These are phyloP conservation scores for Nomada hirtipes DNA, from an alignment of 2,888 invertebrate species.

Conservation along the genomic window DNA sequence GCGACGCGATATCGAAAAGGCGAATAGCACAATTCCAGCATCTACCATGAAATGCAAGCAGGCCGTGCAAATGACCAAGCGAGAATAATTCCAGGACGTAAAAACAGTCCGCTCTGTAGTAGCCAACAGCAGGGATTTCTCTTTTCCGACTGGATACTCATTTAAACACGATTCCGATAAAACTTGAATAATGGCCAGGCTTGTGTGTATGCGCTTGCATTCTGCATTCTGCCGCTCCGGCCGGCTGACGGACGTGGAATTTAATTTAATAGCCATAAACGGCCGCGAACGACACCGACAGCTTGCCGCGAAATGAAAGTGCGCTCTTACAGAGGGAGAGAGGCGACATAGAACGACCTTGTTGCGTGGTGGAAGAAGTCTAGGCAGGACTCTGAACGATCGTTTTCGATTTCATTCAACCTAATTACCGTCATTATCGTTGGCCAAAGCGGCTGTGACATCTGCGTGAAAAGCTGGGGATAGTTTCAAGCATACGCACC, in stretches of 20 bases:
- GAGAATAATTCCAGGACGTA: constrained; percentile 20
- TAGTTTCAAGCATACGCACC: too few relatives aligned
- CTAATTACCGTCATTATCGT: too few relatives aligned
- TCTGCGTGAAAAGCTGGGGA: too few relatives aligned
- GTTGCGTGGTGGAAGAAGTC: constrained; percentile 52
- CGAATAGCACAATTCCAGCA: too few relatives aligned
- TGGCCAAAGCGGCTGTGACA: too few relatives aligned
- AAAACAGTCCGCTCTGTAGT: background rate
- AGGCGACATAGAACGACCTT: constrained; percentile 66
- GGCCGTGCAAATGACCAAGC: constrained; percentile 14
- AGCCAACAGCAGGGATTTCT: constrained; percentile 28
- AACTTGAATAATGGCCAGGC: constrained; percentile 50
- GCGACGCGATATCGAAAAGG: too few relatives aligned
- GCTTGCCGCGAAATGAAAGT: constrained; percentile 70
- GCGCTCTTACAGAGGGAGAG: constrained; percentile 2
- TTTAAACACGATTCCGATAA: constrained; percentile 46
- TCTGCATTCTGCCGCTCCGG: constrained; percentile 32
- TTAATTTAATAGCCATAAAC: constrained; percentile 74
- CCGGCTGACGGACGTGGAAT: constrained; percentile 69
- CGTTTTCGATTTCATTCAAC: constrained; percentile 76
- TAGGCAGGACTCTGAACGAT: constrained; percentile 70
- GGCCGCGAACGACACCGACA: constrained; percentile 61
- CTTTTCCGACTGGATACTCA: constrained; percentile 12
- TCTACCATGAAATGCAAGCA: background rate
- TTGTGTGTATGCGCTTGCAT: constrained; percentile 21